These are phyloP conservation scores for Numenius phaeopus DNA, from an alignment of 2,797 vertebrate species.

Conservation along the genomic window DNA sequence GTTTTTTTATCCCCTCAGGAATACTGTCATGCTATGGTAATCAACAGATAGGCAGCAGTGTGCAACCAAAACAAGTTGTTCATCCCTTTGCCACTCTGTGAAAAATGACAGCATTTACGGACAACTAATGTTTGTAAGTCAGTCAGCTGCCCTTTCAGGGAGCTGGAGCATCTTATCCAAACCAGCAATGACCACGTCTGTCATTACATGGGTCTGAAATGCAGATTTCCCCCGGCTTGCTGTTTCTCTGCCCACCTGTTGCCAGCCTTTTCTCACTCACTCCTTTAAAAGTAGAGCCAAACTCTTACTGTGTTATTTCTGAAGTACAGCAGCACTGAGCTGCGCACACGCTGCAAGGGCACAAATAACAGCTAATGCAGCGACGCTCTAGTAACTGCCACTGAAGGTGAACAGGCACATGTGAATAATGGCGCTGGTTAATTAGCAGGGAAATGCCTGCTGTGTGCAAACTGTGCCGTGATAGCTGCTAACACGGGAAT, in stretches of 20 bases:
- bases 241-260: not conserved
- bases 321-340: not conserved
- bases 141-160: not conserved
- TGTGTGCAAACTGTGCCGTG: too few species aligned
- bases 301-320: not conserved
- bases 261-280: not conserved
- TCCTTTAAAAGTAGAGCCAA: not conserved
- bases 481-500: not conserved
- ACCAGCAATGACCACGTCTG: not conserved
- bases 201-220: not conserved
- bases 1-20: not conserved
- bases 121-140: not conserved
- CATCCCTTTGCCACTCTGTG: not conserved
- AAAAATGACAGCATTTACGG: accelerated
- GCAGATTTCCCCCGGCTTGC: not conserved
- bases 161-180: not conserved
- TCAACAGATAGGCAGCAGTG: not conserved
- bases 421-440: not conserved
- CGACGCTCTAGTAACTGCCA: accelerated
- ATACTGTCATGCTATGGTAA: too few species aligned
- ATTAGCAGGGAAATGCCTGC: not conserved
- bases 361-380: accelerated
- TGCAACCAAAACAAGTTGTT: not conserved
- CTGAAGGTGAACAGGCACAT: accelerated
- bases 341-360: accelerated